These are phyloP conservation scores for Hetaerina titia DNA, from an alignment of 2,888 invertebrate species.

Conservation along the genomic window DNA sequence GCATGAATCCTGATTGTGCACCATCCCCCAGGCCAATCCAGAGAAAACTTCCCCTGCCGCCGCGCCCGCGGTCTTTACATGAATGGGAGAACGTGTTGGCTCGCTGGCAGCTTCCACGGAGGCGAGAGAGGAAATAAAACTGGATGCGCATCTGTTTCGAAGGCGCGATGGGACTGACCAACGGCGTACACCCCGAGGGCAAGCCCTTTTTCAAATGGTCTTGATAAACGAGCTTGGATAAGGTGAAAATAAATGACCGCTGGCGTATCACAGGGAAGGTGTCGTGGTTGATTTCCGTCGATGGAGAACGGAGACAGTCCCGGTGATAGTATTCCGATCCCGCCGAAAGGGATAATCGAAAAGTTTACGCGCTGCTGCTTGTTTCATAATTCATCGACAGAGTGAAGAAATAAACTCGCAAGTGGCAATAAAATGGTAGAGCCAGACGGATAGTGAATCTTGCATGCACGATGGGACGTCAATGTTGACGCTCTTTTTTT, in stretches of 20 bases:
- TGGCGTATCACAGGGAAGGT: neutral
- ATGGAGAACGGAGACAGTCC: neutral
- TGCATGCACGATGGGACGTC: neutral
- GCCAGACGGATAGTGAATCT: neutral
- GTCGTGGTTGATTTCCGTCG: neutral
- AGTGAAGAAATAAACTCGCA: neutral
- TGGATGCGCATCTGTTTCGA: conserved; percentile 16
- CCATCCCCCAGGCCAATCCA: neutral
- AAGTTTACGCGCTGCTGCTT: neutral
- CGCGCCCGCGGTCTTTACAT: neutral
- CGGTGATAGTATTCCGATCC: conserved; percentile 8
- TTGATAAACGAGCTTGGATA: conserved; percentile 51
- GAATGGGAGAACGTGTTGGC: conserved; percentile 46
- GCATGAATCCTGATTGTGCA: conserved; percentile 42
- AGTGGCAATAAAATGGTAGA: neutral
- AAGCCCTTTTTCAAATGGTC: neutral
- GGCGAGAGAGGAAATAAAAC: neutral
- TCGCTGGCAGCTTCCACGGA: neutral
- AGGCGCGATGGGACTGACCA: conserved; percentile 28
- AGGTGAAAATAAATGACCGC: conserved; percentile 28
- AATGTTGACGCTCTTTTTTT: neutral
- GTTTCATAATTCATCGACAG: conserved; percentile 46
- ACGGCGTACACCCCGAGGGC: neutral
- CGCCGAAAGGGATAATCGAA: neutral
- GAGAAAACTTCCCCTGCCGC: neutral